These are phyloP conservation scores for Polyergus mexicanus DNA, from an alignment of 1,140 invertebrate genomes.

Conservation along the genomic window DNA sequence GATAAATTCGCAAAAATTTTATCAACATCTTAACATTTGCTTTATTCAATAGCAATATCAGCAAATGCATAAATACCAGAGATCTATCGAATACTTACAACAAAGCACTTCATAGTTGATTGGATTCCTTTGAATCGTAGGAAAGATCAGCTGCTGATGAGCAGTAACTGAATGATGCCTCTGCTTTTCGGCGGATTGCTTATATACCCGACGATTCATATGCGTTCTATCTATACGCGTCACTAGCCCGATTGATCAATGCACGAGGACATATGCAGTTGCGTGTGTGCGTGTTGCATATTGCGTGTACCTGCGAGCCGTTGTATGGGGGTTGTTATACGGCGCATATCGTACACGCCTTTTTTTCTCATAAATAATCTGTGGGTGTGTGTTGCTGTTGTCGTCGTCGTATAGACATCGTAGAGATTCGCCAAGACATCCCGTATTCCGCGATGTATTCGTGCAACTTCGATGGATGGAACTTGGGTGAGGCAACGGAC, in stretches of 20 bases:
- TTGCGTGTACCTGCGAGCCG: slow-evolving; percentile 11
- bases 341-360: slow-evolving; percentile 71
- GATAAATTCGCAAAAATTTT: not conserved
- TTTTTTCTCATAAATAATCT: slow-evolving; percentile 63
- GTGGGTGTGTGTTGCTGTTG: slow-evolving; percentile 50
- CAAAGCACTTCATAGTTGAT: slow-evolving; percentile 80
- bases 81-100: slow-evolving; percentile 76
- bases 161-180: slow-evolving; percentile 80
- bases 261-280: slow-evolving; percentile 68
- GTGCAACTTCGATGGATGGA: slow-evolving; percentile 63
- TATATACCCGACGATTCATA: slow-evolving; percentile 79
- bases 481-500: slow-evolving; percentile 78
- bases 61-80: not conserved
- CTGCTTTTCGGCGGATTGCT: slow-evolving; percentile 75
- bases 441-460: slow-evolving; percentile 64
- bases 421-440: slow-evolving; percentile 63
- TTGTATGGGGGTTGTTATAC: slow-evolving; percentile 74
- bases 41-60: not conserved
- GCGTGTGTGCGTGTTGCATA: slow-evolving; percentile 19
- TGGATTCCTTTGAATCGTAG: slow-evolving; percentile 52
- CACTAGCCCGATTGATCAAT: slow-evolving; percentile 80
- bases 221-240: slow-evolving; percentile 75
- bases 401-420: not conserved
- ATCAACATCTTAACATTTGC: not conserved
- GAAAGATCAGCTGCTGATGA: slow-evolving; percentile 71